Evolutionary conservation across 2,113 vertebrate species (phyloP).

Genomic region (Nerophis ophidion): DNA sequence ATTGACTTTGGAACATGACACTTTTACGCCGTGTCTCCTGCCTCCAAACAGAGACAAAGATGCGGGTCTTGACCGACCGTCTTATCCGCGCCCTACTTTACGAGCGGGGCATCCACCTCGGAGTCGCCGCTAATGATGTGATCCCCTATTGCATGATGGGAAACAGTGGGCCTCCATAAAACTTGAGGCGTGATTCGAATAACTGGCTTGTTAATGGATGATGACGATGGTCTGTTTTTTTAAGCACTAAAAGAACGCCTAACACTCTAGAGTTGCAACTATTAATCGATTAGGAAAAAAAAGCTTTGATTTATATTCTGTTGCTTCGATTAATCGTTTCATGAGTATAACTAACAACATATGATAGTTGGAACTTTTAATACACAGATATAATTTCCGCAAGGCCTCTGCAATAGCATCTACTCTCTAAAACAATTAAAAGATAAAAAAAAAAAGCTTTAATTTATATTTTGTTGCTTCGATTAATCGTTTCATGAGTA

Average conservation of each 20-base stretch:
- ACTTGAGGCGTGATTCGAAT: constrained; percentile 68
- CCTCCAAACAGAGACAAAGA: constrained; percentile 58
- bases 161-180: constrained; percentile 70
- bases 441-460: no score
- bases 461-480: no score
- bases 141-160: constrained; percentile 62
- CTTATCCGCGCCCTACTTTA: constrained; percentile 67
- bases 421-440: no score
- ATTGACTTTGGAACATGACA: constrained; percentile 66
- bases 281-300: no score
- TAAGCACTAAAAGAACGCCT: neutral
- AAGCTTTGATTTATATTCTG: no score
- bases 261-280: no score
- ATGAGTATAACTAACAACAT: no score
- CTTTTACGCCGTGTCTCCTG: constrained; percentile 66
- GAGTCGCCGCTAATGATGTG: constrained; percentile 70
- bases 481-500: no score
- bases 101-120: constrained; percentile 60
- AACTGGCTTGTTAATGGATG: constrained; percentile 55
- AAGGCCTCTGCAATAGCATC: no score
- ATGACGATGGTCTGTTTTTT: constrained; percentile 47
- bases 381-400: no score
- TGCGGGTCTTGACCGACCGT: constrained; percentile 53
- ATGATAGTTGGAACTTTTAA: no score
- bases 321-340: no score